Conservation (phyloP, 2,797 vertebrate genomes). For the Microctenopoma steveboyesi region DNA sequence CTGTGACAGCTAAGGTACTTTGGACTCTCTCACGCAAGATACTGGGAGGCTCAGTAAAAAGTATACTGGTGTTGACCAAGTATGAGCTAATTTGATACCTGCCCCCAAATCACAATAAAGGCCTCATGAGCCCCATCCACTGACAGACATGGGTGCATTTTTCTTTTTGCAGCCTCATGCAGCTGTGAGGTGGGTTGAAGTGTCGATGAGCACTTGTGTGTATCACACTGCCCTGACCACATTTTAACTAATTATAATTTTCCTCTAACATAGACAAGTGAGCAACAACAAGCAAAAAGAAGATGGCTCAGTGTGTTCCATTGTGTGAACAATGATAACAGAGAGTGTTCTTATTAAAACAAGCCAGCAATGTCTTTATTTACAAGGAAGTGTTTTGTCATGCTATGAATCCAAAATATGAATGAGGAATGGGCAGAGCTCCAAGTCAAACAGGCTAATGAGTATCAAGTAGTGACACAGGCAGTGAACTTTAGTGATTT, state of each 20-base stretch:
- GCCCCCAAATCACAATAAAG: conserved; percentile 12
- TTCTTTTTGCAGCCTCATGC: neutral
- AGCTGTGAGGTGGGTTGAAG: no score
- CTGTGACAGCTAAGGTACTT: conserved; percentile 74
- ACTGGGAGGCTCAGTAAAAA: conserved; percentile 52
- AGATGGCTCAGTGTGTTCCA: conserved; percentile 1
- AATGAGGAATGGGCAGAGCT: conserved; percentile 60
- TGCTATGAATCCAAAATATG: conserved; percentile 58
- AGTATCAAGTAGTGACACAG: conserved; percentile 51
- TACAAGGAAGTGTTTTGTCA: conserved; percentile 70
- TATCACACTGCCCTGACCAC: neutral
- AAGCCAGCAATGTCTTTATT: conserved; percentile 57
- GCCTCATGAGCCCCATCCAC: conserved; percentile 1
- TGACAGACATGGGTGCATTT: neutral
- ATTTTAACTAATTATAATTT: neutral
- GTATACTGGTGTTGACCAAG: conserved; percentile 33
- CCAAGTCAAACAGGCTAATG: conserved; percentile 71
- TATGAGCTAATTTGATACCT: conserved; percentile 22
- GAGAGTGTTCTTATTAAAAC: conserved; percentile 10
- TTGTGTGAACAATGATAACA: conserved; percentile 34
- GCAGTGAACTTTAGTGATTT: conserved; percentile 42
- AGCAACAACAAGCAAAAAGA: neutral
- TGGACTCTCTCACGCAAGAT: conserved; percentile 80
- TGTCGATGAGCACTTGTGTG: neutral
- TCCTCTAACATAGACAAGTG: neutral